These are phyloP conservation scores for Pseudolaguvia tuberculata DNA, from an alignment of 2,113 vertebrate genomes.

Conservation along the genomic window DNA sequence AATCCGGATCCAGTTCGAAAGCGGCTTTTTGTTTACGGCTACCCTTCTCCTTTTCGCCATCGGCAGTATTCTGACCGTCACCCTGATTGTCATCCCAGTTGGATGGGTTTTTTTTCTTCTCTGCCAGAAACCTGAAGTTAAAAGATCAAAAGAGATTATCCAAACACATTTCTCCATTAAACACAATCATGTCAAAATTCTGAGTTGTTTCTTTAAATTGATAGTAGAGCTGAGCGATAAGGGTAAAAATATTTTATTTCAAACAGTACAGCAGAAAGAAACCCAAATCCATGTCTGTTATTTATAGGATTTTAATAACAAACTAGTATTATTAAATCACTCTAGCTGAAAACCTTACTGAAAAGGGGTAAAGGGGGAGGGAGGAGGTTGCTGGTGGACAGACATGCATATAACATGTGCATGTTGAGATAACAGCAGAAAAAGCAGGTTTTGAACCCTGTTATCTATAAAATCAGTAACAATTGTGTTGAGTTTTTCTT, in stretches of 20 bases:
- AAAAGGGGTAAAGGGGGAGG: no score
- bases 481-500: neutral
- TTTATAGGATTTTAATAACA: no score
- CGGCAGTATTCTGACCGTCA: slow-evolving; percentile 51
- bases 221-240: slow-evolving; percentile 29
- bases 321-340: no score
- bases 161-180: neutral
- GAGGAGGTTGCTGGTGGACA: neutral
- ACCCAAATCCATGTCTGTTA: no score
- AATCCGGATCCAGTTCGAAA: slow-evolving; percentile 66
- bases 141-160: neutral
- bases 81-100: slow-evolving; percentile 80
- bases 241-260: neutral
- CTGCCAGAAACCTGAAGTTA: slow-evolving; percentile 83
- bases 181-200: neutral
- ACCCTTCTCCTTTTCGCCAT: slow-evolving; percentile 73
- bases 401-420: neutral
- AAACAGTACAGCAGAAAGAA: neutral
- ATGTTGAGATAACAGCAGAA: neutral
- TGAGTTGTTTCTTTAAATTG: neutral
- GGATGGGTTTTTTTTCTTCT: slow-evolving; percentile 67
- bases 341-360: no score
- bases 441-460: neutral
- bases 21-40: slow-evolving; percentile 71
- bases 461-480: neutral